A percentile compares a stretch with the other conserved stretches of the same genome.
Conservation (phyloP, 2,113 vertebrate species). For the Dicentrarchus labrax region DNA sequence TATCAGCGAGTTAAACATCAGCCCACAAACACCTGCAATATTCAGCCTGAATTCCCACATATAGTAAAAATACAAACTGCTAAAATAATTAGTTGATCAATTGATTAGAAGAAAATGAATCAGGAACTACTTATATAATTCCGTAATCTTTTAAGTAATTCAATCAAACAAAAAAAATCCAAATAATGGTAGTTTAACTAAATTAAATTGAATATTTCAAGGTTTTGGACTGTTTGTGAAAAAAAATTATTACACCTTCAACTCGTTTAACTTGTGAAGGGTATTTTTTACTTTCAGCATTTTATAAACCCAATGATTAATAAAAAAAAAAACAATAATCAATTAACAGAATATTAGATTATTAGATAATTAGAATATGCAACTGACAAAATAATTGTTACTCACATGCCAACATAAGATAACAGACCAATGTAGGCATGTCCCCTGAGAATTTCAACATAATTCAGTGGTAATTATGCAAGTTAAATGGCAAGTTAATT, state of each 20-base stretch:
- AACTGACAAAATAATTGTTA: neutral
- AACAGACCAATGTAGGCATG: neutral
- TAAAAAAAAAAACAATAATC: neutral
- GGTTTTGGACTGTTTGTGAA: neutral
- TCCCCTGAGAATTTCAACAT: slow-evolving; percentile 17
- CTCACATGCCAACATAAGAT: neutral
- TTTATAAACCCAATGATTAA: neutral
- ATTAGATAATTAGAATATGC: neutral
- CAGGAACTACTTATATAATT: neutral
- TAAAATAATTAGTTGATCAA: neutral
- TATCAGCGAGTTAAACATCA: neutral
- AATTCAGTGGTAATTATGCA: slow-evolving; percentile 28
- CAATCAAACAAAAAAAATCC: neutral
- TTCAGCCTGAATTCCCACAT: neutral
- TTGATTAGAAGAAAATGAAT: neutral
- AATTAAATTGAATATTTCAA: neutral
- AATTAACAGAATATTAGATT: too few relatives aligned
- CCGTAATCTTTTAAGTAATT: neutral
- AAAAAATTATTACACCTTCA: neutral
- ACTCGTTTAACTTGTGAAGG: neutral
- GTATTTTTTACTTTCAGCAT: neutral
- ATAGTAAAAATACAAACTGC: neutral
- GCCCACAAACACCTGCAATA: neutral
- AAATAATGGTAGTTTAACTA: neutral
- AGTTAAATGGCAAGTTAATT: slow-evolving; percentile 49